These are phyloP conservation scores for Limenitis camilla DNA, from an alignment of 2,888 invertebrate species.

Conservation along the genomic window DNA sequence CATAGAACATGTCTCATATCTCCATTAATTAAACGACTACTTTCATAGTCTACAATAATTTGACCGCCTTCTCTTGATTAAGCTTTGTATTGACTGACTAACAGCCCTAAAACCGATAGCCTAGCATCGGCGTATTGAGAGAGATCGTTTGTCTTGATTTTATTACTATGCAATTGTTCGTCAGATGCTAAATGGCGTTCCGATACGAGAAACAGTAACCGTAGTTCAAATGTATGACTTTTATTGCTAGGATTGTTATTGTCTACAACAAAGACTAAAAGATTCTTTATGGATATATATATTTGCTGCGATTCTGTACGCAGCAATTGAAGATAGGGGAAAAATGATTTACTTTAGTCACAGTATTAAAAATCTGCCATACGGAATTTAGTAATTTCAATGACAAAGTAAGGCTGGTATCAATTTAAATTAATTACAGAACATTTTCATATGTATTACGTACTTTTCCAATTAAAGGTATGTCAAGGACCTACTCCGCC, in stretches of 20 bases:
- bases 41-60: constrained; percentile 23
- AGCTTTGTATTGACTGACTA: constrained; percentile 17
- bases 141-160: constrained; percentile 49
- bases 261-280: too few relatives aligned
- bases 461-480: constrained; percentile 15
- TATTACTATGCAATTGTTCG: constrained; percentile 43
- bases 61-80: constrained; percentile 25
- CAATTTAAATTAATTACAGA: too few relatives aligned
- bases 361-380: too few relatives aligned
- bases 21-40: too few relatives aligned
- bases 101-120: constrained; percentile 34
- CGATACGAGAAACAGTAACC: constrained; percentile 33
- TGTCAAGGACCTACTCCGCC: constrained; percentile 48
- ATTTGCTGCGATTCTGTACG: too few relatives aligned
- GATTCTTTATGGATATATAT: too few relatives aligned
- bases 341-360: too few relatives aligned
- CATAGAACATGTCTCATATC: too few relatives aligned
- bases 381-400: too few relatives aligned
- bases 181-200: constrained; percentile 30
- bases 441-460: background rate
- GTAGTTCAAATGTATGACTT: constrained; percentile 22
- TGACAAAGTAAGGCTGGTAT: too few relatives aligned
- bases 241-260: constrained; percentile 4
- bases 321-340: too few relatives aligned
- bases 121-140: constrained; percentile 43